Evolutionary conservation across 2,113 vertebrate genomes (phyloP).

Genomic region (Euleptes europaea): DNA sequence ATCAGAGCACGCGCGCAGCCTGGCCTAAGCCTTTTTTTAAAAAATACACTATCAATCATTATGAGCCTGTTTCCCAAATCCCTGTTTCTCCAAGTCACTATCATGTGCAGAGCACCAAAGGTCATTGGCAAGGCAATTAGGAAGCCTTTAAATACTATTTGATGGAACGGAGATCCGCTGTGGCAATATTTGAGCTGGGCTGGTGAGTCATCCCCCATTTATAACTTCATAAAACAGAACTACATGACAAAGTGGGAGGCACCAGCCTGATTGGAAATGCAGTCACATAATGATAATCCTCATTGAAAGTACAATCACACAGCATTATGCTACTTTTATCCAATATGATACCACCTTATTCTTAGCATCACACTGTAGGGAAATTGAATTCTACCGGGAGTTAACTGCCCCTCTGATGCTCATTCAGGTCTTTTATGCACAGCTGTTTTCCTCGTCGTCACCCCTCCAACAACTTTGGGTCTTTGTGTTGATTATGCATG

Average conservation of each 20-base stretch:
- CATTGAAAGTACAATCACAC: constrained; percentile 54
- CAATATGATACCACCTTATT: constrained; percentile 47
- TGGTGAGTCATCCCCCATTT: constrained; percentile 24
- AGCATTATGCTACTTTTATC: constrained; percentile 55
- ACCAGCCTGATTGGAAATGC: constrained; percentile 23
- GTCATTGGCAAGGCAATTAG: constrained; percentile 53
- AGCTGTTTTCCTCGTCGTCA: too few species aligned
- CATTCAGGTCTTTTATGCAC: too few species aligned
- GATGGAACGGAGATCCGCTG: constrained; percentile 33
- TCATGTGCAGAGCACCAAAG: constrained; percentile 2
- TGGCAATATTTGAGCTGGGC: constrained; percentile 36
- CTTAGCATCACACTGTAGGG: constrained; percentile 26
- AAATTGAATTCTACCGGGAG: constrained; percentile 23
- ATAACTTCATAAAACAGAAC: constrained; percentile 33
- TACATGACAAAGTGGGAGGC: constrained; percentile 33
- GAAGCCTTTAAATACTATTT: constrained; percentile 50
- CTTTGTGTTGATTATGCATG: too few species aligned
- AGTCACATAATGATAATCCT: constrained; percentile 37
- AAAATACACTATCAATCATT: constrained; percentile 13
- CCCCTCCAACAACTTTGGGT: too few species aligned
- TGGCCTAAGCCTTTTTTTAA: not conserved
- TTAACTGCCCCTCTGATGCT: constrained; percentile 30
- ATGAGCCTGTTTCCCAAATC: constrained; percentile 21
- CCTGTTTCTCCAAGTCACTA: constrained; percentile 6
- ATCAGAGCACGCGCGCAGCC: not conserved